phyloP scores from a whole-genome alignment of 2,888 invertebrate species.

The Xestia c-nigrum region DNA sequence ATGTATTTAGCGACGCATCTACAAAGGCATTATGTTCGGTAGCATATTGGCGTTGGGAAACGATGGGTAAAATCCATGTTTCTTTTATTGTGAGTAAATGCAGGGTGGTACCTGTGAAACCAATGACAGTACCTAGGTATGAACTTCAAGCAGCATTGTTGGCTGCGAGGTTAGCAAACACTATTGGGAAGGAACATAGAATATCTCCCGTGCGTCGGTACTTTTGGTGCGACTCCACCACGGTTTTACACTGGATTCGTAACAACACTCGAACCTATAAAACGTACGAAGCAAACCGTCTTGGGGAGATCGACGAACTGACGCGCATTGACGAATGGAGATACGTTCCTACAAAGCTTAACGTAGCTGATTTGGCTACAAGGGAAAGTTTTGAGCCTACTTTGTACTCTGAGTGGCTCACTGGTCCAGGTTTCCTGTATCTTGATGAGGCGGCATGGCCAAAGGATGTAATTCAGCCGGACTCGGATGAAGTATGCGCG shows the following conservation, averaged over 20 bases:
- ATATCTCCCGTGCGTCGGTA: neutral
- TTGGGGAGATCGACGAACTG: slow-evolving; percentile 19
- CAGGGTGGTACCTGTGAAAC: neutral
- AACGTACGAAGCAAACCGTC: slow-evolving; percentile 6
- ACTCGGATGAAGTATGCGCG: neutral
- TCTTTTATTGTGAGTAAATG: neutral
- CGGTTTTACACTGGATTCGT: too few species aligned
- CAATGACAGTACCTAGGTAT: neutral
- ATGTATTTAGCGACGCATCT: too few species aligned
- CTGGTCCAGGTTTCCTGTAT: too few species aligned
- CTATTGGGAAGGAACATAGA: slow-evolving; percentile 17
- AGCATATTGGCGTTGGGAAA: too few species aligned
- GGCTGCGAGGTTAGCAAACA: slow-evolving; percentile 8
- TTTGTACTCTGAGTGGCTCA: neutral
- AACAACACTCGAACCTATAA: too few species aligned
- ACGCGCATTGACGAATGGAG: slow-evolving; percentile 12
- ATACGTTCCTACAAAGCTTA: slow-evolving; percentile 12
- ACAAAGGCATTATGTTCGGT: too few species aligned
- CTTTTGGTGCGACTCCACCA: too few species aligned
- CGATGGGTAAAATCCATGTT: too few species aligned
- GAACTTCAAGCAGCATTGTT: slow-evolving; percentile 21
- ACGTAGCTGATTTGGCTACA: slow-evolving; percentile 13
- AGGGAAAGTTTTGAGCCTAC: neutral
- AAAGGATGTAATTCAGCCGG: too few species aligned
- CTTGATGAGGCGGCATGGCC: too few species aligned